phyloP scores from a whole-genome alignment of 2,888 invertebrate species.

The Drosophila picticornis region DNA sequence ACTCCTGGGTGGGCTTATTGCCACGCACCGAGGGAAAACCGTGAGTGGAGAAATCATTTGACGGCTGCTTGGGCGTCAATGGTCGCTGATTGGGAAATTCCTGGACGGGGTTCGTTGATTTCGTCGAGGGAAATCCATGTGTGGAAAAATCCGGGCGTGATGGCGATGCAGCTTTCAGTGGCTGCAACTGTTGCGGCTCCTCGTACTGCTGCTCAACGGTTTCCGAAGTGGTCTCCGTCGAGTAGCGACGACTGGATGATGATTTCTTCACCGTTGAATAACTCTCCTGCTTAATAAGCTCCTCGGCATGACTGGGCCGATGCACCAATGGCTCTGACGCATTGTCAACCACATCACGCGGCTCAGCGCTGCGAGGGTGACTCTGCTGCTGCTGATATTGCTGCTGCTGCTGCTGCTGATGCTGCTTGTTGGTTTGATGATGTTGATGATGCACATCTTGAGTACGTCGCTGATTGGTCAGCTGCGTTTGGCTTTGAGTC shows the following conservation, averaged over 20 bases:
- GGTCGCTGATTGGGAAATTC: slow-evolving; percentile 72
- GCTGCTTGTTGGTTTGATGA: neutral
- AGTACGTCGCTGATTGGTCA: slow-evolving; percentile 45
- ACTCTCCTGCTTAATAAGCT: slow-evolving; percentile 66
- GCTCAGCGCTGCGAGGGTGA: slow-evolving; percentile 21
- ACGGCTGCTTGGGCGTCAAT: slow-evolving; percentile 44
- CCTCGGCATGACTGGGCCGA: slow-evolving; percentile 57
- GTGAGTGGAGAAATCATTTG: slow-evolving; percentile 74
- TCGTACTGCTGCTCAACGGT: slow-evolving; percentile 79
- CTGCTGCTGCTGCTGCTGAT: slow-evolving; percentile 1
- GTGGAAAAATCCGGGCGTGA: slow-evolving; percentile 65
- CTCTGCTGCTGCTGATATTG: slow-evolving; percentile 11
- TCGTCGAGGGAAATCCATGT: slow-evolving; percentile 79
- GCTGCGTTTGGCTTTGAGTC: slow-evolving; percentile 53
- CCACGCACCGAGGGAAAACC: slow-evolving; percentile 80
- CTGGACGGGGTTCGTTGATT: slow-evolving; percentile 74
- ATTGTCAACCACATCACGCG: slow-evolving; percentile 78
- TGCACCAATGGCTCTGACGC: slow-evolving; percentile 62
- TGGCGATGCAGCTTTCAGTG: slow-evolving; percentile 34
- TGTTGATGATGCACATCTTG: slow-evolving; percentile 45
- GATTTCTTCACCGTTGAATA: slow-evolving; percentile 80
- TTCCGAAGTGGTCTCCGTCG: slow-evolving; percentile 83
- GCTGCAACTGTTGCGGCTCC: slow-evolving; percentile 42
- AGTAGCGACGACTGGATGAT: slow-evolving; percentile 80
- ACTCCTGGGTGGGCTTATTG: slow-evolving; percentile 76